These are phyloP conservation scores for Chiridota heheva DNA, from an alignment of 35 echinoderm and acorn worm species.

Conservation along the genomic window DNA sequence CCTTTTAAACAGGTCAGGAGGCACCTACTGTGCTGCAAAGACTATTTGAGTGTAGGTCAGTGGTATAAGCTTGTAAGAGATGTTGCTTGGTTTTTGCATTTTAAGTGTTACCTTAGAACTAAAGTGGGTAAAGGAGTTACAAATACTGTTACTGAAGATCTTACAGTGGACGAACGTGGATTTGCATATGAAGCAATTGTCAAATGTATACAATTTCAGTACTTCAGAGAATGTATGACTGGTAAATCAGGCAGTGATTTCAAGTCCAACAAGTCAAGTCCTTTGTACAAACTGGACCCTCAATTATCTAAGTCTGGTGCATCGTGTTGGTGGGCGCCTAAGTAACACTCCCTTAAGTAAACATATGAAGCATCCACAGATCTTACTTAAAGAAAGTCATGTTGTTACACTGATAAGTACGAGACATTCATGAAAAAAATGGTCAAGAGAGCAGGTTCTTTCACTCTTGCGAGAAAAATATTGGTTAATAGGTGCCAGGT, in stretches of 20 bases:
- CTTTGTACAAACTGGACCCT: slow-evolving; percentile 5
- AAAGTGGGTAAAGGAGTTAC: slow-evolving; percentile 2
- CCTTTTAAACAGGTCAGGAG: background rate
- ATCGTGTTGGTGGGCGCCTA: slow-evolving; percentile 31
- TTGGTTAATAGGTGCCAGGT: slow-evolving; percentile 38
- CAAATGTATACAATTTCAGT: background rate
- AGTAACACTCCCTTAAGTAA: slow-evolving; percentile 25
- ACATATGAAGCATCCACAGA: slow-evolving; percentile 24
- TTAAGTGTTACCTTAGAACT: background rate
- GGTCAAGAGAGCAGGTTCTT: slow-evolving; percentile 53
- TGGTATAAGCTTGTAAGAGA: slow-evolving; percentile 1
- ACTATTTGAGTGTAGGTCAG: background rate
- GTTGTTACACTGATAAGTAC: slow-evolving; percentile 34
- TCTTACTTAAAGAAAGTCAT: slow-evolving; percentile 46
- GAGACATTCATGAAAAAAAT: slow-evolving; percentile 24
- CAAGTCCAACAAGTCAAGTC: background rate
- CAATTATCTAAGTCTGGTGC: slow-evolving; percentile 18
- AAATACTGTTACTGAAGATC: background rate
- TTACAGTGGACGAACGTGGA: background rate
- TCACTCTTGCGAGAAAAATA: slow-evolving; percentile 40
- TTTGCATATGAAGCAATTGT: background rate
- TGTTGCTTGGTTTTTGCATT: slow-evolving; percentile 7
- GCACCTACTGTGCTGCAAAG: background rate
- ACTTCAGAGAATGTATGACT: background rate
- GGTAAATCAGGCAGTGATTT: background rate